Percentiles rank a stretch among this genome's conserved stretches.
These are phyloP conservation scores for Tenebrosternarchus preto DNA, from an alignment of 2,113 vertebrate species.

Conservation along the genomic window DNA sequence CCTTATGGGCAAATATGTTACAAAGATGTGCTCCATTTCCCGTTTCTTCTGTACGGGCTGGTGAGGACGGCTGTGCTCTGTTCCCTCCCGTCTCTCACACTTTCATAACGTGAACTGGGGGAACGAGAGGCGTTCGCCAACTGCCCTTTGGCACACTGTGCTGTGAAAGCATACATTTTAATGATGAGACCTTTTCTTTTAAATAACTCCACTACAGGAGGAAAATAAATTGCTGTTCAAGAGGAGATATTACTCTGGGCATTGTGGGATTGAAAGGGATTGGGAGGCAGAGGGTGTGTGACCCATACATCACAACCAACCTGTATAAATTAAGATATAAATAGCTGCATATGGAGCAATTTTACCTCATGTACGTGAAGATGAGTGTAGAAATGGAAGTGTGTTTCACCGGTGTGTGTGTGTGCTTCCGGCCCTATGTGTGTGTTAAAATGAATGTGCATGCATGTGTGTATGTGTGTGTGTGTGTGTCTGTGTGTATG, in stretches of 20 bases:
- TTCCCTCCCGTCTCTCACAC: slow-evolving; percentile 27
- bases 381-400: slow-evolving; percentile 33
- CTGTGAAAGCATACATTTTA: slow-evolving; percentile 94
- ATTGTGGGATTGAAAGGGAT: slow-evolving; percentile 89
- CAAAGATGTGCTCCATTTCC: slow-evolving; percentile 60
- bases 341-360: slow-evolving; percentile 71
- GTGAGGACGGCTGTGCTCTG: neutral
- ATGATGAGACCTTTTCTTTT: slow-evolving; percentile 93
- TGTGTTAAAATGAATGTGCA: slow-evolving; percentile 43
- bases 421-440: slow-evolving; percentile 50
- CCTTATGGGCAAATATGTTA: slow-evolving; percentile 69
- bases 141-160: slow-evolving; percentile 69
- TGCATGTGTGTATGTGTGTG: slow-evolving; percentile 7
- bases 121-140: slow-evolving; percentile 65
- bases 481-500: slow-evolving; percentile 33
- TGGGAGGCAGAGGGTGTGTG: slow-evolving; percentile 70
- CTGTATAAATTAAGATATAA: slow-evolving; percentile 79
- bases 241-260: slow-evolving; percentile 90
- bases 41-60: neutral
- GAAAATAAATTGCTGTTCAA: slow-evolving; percentile 86
- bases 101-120: slow-evolving; percentile 67
- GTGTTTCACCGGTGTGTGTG: slow-evolving; percentile 63
- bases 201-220: slow-evolving; percentile 64
- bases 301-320: slow-evolving; percentile 69
- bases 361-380: slow-evolving; percentile 64